These are phyloP conservation scores for Megalurothrips usitatus DNA, from an alignment of 2,888 invertebrate genomes.

Conservation along the genomic window DNA sequence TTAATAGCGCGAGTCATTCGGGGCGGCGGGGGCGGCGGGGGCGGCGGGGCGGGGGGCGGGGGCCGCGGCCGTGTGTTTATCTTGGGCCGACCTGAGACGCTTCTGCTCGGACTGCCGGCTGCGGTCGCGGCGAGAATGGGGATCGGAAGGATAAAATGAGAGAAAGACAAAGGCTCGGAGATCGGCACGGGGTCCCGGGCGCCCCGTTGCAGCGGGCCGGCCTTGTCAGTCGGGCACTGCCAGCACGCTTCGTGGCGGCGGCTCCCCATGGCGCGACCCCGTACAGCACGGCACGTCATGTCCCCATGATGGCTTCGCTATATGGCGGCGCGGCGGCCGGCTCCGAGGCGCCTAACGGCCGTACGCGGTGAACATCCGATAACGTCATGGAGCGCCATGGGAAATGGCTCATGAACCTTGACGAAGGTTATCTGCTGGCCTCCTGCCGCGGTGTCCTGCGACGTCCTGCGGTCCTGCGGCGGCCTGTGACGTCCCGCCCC, in stretches of 20 bases:
- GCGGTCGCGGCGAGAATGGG: not conserved
- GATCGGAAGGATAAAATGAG: not conserved
- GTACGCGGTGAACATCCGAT: not conserved
- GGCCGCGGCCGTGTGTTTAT: not conserved
- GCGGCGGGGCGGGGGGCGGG: not conserved
- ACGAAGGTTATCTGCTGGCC: not conserved
- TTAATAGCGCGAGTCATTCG: slow-evolving; percentile 12
- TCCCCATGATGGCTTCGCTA: too few relatives aligned
- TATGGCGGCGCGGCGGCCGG: too few relatives aligned
- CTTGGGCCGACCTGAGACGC: not conserved
- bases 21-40: not conserved
- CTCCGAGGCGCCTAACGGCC: too few relatives aligned
- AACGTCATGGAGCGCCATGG: not conserved
- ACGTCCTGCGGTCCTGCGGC: not conserved
- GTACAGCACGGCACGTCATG: too few relatives aligned
- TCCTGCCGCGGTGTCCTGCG: not conserved
- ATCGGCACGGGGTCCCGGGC: too few relatives aligned
- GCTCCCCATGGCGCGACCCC: too few relatives aligned
- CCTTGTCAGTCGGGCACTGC: too few relatives aligned
- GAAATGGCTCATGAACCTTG: not conserved
- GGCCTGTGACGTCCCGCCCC: not conserved
- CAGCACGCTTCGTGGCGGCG: too few relatives aligned
- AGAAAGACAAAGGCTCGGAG: not conserved
- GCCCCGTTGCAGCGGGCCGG: too few relatives aligned
- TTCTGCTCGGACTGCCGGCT: not conserved